Conservation (phyloP, 2,888 invertebrate species). For the Dilophus febrilis region DNA sequence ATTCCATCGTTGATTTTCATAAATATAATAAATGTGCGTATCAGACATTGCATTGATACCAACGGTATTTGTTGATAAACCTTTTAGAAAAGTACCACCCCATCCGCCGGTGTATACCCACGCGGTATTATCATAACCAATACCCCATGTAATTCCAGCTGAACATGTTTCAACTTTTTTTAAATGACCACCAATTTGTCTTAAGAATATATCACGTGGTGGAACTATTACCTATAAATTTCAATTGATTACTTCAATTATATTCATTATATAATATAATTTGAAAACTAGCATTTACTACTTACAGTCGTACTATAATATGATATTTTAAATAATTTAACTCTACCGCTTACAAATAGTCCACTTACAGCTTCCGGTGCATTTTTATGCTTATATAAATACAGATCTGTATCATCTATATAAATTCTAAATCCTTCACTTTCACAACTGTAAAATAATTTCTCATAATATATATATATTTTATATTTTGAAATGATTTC, state of each 20-base stretch:
- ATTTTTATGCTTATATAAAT: constrained; percentile 56
- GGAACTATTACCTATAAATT: constrained; percentile 41
- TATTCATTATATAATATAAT: too few species aligned
- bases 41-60: constrained; percentile 64
- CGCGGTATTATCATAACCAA: constrained; percentile 73
- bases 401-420: constrained; percentile 51
- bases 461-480: too few species aligned
- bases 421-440: constrained; percentile 43
- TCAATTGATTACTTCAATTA: too few species aligned
- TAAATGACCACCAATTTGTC: constrained; percentile 75
- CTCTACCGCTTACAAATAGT: constrained; percentile 56
- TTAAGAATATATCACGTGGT: constrained; percentile 65
- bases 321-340: constrained; percentile 51
- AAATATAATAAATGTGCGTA: constrained; percentile 71
- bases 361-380: constrained; percentile 56
- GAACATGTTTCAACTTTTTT: constrained; percentile 57
- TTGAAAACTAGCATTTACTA: background rate
- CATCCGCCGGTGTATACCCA: constrained; percentile 83
- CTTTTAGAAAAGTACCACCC: constrained; percentile 68
- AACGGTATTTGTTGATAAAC: constrained; percentile 36
- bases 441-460: constrained; percentile 17
- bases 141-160: constrained; percentile 77
- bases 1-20: constrained; percentile 92
- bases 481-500: too few species aligned
- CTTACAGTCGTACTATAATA: constrained; percentile 22